Evolutionary conservation across 2,888 invertebrate species (phyloP).

Genomic region (Incurvaria masculella): DNA sequence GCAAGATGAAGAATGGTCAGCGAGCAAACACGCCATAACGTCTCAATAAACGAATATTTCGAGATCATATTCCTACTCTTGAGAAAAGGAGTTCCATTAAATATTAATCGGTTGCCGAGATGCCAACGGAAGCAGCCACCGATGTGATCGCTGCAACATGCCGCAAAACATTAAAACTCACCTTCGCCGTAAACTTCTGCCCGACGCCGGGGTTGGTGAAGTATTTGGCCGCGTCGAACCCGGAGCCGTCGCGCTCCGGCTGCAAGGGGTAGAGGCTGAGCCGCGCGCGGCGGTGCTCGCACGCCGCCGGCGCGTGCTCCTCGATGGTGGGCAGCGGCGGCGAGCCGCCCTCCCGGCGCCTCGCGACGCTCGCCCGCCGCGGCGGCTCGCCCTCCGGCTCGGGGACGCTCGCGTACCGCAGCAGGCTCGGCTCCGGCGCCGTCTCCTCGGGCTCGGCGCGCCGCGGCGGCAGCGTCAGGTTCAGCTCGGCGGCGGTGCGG

Average conservation of each 20-base stretch:
- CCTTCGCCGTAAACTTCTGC: conserved; percentile 37
- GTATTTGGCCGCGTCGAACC: conserved; percentile 44
- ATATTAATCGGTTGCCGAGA: too few relatives aligned
- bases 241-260: conserved; percentile 8
- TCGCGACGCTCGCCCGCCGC: conserved; percentile 15
- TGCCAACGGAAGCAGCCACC: too few relatives aligned
- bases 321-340: conserved; percentile 46
- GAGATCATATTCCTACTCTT: too few relatives aligned
- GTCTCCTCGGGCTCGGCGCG: neutral
- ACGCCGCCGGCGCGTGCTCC: conserved; percentile 31
- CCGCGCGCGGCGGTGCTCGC: conserved; percentile 36
- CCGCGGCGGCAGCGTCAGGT: neutral
- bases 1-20: too few relatives aligned
- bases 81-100: too few relatives aligned
- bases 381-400: conserved; percentile 37
- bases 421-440: conserved; percentile 34
- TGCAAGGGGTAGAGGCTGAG: conserved; percentile 26
- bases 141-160: too few relatives aligned
- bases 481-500: conserved; percentile 8
- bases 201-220: conserved; percentile 39
- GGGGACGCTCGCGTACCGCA: conserved; percentile 44
- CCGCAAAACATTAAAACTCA: conserved; percentile 36
- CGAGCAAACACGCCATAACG: too few relatives aligned
- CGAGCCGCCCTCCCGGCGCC: conserved; percentile 34
- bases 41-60: too few relatives aligned